These are phyloP conservation scores for Stigmatopora nigra DNA, from an alignment of 2,113 vertebrate genomes.

Conservation along the genomic window DNA sequence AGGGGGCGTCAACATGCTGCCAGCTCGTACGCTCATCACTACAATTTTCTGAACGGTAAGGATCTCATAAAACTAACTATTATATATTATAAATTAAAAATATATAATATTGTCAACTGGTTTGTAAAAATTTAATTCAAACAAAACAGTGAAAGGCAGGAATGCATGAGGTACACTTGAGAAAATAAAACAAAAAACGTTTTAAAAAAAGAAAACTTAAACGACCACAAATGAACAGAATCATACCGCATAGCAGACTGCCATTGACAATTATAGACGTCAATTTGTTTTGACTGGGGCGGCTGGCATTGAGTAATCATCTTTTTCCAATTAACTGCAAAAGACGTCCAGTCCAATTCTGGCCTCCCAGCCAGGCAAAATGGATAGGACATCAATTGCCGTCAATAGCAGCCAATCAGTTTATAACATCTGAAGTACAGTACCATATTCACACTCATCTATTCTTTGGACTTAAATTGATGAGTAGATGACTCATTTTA, in stretches of 20 bases:
- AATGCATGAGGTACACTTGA: conserved; percentile 6
- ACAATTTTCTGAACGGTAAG: too few relatives aligned
- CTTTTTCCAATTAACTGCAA: too few relatives aligned
- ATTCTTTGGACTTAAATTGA: neutral
- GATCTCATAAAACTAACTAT: too few relatives aligned
- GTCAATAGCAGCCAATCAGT: too few relatives aligned
- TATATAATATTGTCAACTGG: neutral
- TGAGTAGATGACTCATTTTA: neutral
- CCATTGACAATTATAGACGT: too few relatives aligned
- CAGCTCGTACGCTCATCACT: too few relatives aligned
- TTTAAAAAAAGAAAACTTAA: conserved; percentile 11
- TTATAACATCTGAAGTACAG: conserved; percentile 21
- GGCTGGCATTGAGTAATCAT: too few relatives aligned
- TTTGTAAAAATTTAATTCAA: conserved; percentile 54
- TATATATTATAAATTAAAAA: neutral
- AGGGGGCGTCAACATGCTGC: too few relatives aligned
- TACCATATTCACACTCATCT: conserved; percentile 40
- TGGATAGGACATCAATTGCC: too few relatives aligned
- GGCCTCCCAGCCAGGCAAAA: too few relatives aligned
- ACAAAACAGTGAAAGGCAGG: conserved; percentile 31
- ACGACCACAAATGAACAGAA: neutral
- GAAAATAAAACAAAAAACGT: conserved; percentile 3
- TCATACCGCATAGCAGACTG: neutral
- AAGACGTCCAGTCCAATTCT: too few relatives aligned
- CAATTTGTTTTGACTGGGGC: too few relatives aligned